Evolutionary conservation across 2,797 vertebrate genomes (phyloP), one percentile per base, ranked within the genome.

Genomic region (Dendrocincla tyrannina): DNA sequence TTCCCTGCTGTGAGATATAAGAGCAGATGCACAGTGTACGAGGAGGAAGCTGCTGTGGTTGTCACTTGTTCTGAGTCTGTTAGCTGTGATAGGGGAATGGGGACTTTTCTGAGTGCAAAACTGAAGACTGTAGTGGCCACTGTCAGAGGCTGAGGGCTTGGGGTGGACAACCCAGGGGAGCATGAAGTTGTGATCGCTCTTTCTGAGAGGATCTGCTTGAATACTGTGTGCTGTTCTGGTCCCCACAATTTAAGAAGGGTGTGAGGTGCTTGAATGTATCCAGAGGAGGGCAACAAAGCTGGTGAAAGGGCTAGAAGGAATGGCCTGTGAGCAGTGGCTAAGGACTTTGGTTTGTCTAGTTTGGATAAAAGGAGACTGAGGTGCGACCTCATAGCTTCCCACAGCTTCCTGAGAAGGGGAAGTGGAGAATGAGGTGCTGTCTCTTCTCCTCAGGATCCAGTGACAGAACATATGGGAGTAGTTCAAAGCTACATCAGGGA

Each of bases 391-490:
- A 22, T 28, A 67, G 58, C 33, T 75, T 42, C 46, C 30, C 30
- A 42, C 27, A 62, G 52, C 47, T 79, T 83, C 37, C 16, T 37
- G 32, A 74, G 52, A 52, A 64, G 41, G 18, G 10, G n/a, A 75
- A 28, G 22, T 50, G 10, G 50, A 69, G 50, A 69, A 14, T 7
- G 16, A 59, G 25, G 4, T 41, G 11, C 33, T 37, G n/a, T n/a
- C 41, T 69, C n/a, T 74, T 50, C 28, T 68, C 14, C 75, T 30
- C 33, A 16, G 24, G 20, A 32, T 70, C 37, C 58, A 79, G 17
- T 32, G 33, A 52, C 14, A n/a, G 37, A 63, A 22, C 7, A 19
- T 0, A 0, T 33, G 27, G 19, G 22, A 58, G 44, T 50, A 7
- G 16, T 37, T 70, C 7, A 47, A 56, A 62, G 27, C 55, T 74